Percentiles rank a stretch among this genome's conserved stretches.
These are phyloP conservation scores for Bombyx mori DNA, from an alignment of 1,140 invertebrate species.

Conservation along the genomic window ASM3026992v2 NC_085108.1:6087001-6087500, in stretches of 20 bases:
- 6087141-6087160: slow-evolving; percentile 39
- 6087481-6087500: slow-evolving; percentile 25
- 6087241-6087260: neutral
- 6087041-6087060: slow-evolving; percentile 55
- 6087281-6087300: slow-evolving; percentile 89
- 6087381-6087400: slow-evolving; percentile 54
- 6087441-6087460: slow-evolving; percentile 44
- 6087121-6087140: slow-evolving; percentile 53
- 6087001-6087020: slow-evolving; percentile 47
- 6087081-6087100: slow-evolving; percentile 42
- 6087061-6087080: slow-evolving; percentile 46
- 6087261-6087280: slow-evolving; percentile 85
- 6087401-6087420: slow-evolving; percentile 32
- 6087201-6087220: slow-evolving; percentile 52
- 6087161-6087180: slow-evolving; percentile 56
- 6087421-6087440: slow-evolving; percentile 51
- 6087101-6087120: slow-evolving; percentile 56
- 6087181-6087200: slow-evolving; percentile 43
- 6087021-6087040: slow-evolving; percentile 53
- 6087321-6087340: slow-evolving; percentile 83
- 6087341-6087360: slow-evolving; percentile 78
- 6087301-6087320: slow-evolving; percentile 84
- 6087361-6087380: slow-evolving; percentile 65
- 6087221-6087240: slow-evolving; percentile 23
- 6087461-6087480: slow-evolving; percentile 44